Evolutionary conservation across 2,888 invertebrate species (phyloP).

Genomic region (Sphecodes monilicornis): DNA sequence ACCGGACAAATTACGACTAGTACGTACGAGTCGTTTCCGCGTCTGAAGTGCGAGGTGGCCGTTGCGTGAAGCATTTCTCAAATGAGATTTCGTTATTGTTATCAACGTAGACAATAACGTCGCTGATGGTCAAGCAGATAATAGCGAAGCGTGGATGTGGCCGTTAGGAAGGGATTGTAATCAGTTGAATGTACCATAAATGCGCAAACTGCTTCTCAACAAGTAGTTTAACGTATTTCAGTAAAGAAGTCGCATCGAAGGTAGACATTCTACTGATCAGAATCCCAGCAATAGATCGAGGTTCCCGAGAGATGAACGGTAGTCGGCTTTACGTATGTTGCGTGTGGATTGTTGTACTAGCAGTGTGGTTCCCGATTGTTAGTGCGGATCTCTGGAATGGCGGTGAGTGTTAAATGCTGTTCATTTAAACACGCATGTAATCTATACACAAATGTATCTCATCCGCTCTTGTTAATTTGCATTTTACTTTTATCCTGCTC

Average conservation of each 20-base stretch:
- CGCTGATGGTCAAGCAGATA: conserved; percentile 64
- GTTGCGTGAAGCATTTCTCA: conserved; percentile 4
- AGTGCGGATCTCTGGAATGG: conserved; percentile 29
- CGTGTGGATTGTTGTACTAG: conserved; percentile 29
- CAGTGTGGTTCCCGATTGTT: conserved; percentile 25
- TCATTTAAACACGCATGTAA: conserved; percentile 6
- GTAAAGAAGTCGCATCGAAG: conserved; percentile 43
- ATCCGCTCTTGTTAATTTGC: neutral
- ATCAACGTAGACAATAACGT: conserved; percentile 34
- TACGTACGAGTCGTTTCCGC: neutral
- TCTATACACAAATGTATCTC: neutral
- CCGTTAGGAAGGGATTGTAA: conserved; percentile 69
- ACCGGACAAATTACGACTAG: neutral
- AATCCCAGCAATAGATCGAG: neutral
- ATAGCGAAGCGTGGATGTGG: conserved; percentile 56
- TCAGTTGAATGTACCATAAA: conserved; percentile 78
- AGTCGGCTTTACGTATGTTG: neutral
- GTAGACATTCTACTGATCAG: neutral
- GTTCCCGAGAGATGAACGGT: conserved; percentile 27
- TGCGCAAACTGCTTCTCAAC: conserved; percentile 69
- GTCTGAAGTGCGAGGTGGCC: neutral
- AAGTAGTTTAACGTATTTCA: conserved; percentile 74
- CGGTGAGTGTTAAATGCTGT: conserved; percentile 57
- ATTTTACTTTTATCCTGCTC: neutral
- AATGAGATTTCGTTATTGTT: conserved; percentile 42